Conservation (phyloP, 2,113 vertebrate species). For the Oxyura jamaicensis region DNA sequence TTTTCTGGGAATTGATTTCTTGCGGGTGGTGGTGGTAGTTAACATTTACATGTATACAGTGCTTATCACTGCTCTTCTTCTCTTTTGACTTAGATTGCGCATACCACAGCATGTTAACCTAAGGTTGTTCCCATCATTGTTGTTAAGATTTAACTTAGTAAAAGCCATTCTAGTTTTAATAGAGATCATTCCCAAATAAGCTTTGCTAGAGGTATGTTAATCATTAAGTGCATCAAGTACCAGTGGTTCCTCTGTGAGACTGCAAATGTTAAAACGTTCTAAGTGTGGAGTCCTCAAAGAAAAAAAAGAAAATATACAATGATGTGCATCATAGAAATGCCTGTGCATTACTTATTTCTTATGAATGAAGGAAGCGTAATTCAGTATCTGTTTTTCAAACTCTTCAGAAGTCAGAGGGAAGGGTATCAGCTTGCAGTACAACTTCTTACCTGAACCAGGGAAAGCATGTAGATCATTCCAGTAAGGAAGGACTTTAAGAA, state of each 20-base stretch:
- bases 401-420: not conserved
- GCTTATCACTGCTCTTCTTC: not conserved
- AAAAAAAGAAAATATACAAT: not conserved
- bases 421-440: not conserved
- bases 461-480: not conserved
- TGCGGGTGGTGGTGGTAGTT: not conserved
- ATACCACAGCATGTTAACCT: not conserved
- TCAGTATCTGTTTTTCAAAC: not conserved
- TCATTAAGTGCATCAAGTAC: not conserved
- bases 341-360: not conserved
- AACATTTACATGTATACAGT: not conserved
- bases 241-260: not conserved
- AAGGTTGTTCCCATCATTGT: not conserved
- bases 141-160: constrained; percentile 55
- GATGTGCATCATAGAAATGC: not conserved
- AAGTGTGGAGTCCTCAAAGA: not conserved
- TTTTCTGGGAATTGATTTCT: not conserved
- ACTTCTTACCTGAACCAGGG: not conserved
- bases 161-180: constrained; percentile 16
- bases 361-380: not conserved
- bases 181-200: constrained; percentile 11
- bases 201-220: too few relatives aligned
- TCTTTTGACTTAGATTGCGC: not conserved
- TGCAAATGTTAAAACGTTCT: not conserved
- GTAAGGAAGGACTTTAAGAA: not conserved